Evolutionary conservation across 2,113 vertebrate species (phyloP), one percentile per base, ranked within the genome.

Genomic region (Emydocephalus ijimae): DNA sequence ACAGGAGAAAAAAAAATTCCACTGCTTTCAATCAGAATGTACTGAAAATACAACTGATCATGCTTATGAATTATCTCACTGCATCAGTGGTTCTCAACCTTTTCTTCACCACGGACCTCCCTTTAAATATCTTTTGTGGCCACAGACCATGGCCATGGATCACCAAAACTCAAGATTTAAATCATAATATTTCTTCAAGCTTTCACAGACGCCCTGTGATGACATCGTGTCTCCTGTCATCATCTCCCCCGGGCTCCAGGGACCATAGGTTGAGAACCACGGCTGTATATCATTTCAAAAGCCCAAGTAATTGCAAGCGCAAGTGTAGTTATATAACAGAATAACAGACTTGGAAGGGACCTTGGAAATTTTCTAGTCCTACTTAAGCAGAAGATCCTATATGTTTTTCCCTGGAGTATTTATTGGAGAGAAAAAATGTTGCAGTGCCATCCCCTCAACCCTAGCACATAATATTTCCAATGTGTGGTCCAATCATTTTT

Each of bases 171-270:
- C 57, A 59, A 59, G 57, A 24, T 59, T 59, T 59, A 59, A 59
- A 59, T 2, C 21, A 24, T 24, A 59, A 2, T 8, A 59, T 59
- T 21, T 59, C 57, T 59, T 24, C 23, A 59, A 59, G 57, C 21
- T 7, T 59, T 59, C 57, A 59, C 21, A 59, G 57, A 0, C 23
- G 0, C 7, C 23, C 21, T 24, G 57, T 59, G 21, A 59, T 59
- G 57, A 24, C 57, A 59, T 59, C 0, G 7, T 59, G 57, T 8
- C 5, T 5, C 57, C 48, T 7, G 48, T 50, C 48, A 50, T 50
- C 48, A 0, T 50, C 0, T 23, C 7, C 21, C 56, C 21, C 1
- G 2, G 57, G 21, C 57, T 59, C 57, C 23, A 2, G 0, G 0
- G 23, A 59, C 21, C 21, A 59, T 23, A 24, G 23, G 8, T 59